These are phyloP conservation scores for Nomada flava DNA, from an alignment of 2,888 invertebrate genomes.

Conservation along the genomic window DNA sequence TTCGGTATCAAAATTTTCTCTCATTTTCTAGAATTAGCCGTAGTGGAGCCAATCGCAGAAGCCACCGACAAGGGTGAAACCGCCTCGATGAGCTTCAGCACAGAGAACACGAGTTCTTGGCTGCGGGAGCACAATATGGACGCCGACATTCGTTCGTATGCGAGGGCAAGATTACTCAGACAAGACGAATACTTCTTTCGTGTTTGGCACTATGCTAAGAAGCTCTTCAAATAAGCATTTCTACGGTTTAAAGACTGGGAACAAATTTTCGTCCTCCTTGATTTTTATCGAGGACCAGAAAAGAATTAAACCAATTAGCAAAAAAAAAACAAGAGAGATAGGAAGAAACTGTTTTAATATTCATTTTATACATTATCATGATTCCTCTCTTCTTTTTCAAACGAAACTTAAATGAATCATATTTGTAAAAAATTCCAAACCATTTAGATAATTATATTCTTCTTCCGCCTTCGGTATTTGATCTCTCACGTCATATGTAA, in stretches of 20 bases:
- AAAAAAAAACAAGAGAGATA: not conserved
- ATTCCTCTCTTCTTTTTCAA: not conserved
- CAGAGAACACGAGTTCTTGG: slow-evolving; percentile 98
- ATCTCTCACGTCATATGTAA: slow-evolving; percentile 32
- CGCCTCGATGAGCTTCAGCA: slow-evolving; percentile 90
- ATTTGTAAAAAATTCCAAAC: not conserved
- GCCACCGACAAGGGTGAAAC: slow-evolving; percentile 90
- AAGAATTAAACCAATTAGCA: slow-evolving; percentile 12
- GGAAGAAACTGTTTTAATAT: slow-evolving; percentile 8
- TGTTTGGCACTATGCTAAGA: slow-evolving; percentile 94
- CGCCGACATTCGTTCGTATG: slow-evolving; percentile 95
- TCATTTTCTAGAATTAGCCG: slow-evolving; percentile 77
- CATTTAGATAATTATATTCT: not conserved
- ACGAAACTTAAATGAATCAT: slow-evolving; percentile 4
- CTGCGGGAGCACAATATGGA: slow-evolving; percentile 97
- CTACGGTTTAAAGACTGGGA: slow-evolving; percentile 17
- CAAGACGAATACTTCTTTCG: slow-evolving; percentile 98
- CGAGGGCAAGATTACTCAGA: slow-evolving; percentile 92
- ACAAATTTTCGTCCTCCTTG: slow-evolving; percentile 5
- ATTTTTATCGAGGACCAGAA: slow-evolving; percentile 37
- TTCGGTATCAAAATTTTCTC: not conserved
- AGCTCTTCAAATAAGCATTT: slow-evolving; percentile 90
- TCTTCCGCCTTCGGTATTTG: slow-evolving; percentile 28
- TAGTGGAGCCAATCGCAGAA: slow-evolving; percentile 88
- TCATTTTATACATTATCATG: not conserved